Percentiles rank a stretch among this genome's conserved stretches.
These are phyloP conservation scores for Drosophila kepulauana DNA, from an alignment of 1,140 invertebrate species.

Conservation along the genomic window DNA sequence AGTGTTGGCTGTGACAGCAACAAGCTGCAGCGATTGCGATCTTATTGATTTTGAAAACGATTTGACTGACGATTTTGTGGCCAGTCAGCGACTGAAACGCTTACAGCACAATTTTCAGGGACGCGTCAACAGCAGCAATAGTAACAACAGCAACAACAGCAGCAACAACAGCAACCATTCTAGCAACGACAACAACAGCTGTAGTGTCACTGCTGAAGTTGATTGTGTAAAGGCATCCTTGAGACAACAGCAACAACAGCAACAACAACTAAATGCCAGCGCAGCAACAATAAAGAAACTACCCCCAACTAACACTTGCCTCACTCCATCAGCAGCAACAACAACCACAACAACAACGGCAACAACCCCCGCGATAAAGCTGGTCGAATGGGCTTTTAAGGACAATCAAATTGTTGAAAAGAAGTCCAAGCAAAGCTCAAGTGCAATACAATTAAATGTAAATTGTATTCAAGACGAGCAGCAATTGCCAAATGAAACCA, in stretches of 20 bases:
- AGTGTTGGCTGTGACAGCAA: slow-evolving; percentile 48
- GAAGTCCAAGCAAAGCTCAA: slow-evolving; percentile 37
- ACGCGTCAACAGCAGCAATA: slow-evolving; percentile 62
- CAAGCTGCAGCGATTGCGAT: slow-evolving; percentile 68
- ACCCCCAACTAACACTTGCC: slow-evolving; percentile 42
- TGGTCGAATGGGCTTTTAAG: slow-evolving; percentile 10
- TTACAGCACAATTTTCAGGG: slow-evolving; percentile 82
- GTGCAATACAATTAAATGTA: slow-evolving; percentile 73
- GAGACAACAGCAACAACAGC: slow-evolving; percentile 55
- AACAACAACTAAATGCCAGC: slow-evolving; percentile 59
- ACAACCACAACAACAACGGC: neutral
- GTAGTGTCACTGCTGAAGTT: slow-evolving; percentile 40
- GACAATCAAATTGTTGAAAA: slow-evolving; percentile 58
- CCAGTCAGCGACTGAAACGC: slow-evolving; percentile 77
- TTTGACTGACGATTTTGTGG: slow-evolving; percentile 74
- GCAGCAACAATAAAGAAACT: slow-evolving; percentile 69
- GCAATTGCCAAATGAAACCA: slow-evolving; percentile 54
- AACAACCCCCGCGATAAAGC: neutral
- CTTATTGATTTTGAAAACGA: slow-evolving; percentile 75
- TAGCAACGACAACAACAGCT: slow-evolving; percentile 39
- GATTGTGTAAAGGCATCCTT: slow-evolving; percentile 83
- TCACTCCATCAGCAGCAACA: slow-evolving; percentile 12
- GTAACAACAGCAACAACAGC: slow-evolving; percentile 27
- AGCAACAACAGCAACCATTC: slow-evolving; percentile 22
- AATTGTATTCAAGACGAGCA: slow-evolving; percentile 49